Evolutionary conservation across 37 sponge, comb jelly and placozoan species (phyloP).

Genomic region (Cladorhizidae sp.): DNA sequence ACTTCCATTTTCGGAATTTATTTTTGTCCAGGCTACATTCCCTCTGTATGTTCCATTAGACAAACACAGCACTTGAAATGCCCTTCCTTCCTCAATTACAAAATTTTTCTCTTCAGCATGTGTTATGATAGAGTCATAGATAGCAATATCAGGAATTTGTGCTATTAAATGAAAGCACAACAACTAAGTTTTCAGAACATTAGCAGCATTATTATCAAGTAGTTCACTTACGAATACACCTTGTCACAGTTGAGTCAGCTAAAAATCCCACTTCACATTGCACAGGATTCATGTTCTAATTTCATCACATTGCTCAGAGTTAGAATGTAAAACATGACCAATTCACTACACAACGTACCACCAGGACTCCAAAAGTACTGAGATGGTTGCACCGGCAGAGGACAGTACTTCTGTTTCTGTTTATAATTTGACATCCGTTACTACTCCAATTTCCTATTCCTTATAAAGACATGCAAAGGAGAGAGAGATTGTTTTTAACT

Average conservation of each 20-base stretch:
- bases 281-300: slow-evolving; percentile 27
- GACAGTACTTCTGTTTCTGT: neutral
- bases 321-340: no score
- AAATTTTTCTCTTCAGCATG: neutral
- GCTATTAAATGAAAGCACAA: neutral
- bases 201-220: neutral
- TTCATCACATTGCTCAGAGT: no score
- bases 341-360: slow-evolving; percentile 12
- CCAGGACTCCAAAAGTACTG: slow-evolving; percentile 39
- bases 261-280: slow-evolving; percentile 19
- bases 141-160: neutral
- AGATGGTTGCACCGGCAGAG: slow-evolving; percentile 37
- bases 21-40: neutral
- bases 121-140: neutral
- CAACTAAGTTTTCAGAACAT: neutral
- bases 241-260: neutral
- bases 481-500: neutral
- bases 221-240: slow-evolving; percentile 11
- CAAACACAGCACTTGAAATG: slow-evolving; percentile 2
- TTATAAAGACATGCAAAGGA: neutral
- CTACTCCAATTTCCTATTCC: slow-evolving; percentile 23
- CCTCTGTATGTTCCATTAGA: slow-evolving; percentile 10
- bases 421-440: slow-evolving; percentile 1
- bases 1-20: neutral
- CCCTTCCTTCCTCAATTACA: slow-evolving; percentile 4